Evolutionary conservation across 2,888 invertebrate species (phyloP).

Genomic region (Patella ulyssiponensis): DNA sequence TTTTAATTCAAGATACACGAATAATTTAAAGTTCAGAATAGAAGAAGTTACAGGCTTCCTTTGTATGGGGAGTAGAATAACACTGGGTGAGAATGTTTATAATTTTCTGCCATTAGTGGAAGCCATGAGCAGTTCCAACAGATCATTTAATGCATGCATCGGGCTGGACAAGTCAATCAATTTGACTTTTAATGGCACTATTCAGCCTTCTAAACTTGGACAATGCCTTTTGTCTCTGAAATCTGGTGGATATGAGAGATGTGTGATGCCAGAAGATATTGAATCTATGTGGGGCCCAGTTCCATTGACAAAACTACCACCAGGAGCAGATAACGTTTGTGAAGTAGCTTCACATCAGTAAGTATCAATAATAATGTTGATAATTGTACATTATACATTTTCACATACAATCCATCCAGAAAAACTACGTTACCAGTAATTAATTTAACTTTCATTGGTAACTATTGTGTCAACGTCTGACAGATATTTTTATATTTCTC

Average conservation of each 20-base stretch:
- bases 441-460: background rate
- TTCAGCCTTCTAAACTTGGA: constrained; percentile 54
- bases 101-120: constrained; percentile 30
- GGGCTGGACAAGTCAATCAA: constrained; percentile 17
- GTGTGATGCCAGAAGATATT: constrained; percentile 69
- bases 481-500: no score
- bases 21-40: constrained; percentile 61
- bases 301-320: constrained; percentile 62
- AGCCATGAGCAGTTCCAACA: background rate
- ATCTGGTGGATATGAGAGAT: constrained; percentile 64
- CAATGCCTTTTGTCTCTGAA: constrained; percentile 51
- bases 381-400: background rate
- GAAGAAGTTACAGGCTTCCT: constrained; percentile 68
- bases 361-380: constrained; percentile 39
- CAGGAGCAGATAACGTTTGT: constrained; percentile 65
- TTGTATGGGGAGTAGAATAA: constrained; percentile 53
- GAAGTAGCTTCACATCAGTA: constrained; percentile 69
- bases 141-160: background rate
- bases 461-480: background rate
- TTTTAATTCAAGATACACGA: constrained; percentile 71
- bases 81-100: constrained; percentile 29
- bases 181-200: constrained; percentile 53
- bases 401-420: background rate
- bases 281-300: constrained; percentile 70
- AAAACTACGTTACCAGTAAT: background rate